Evolutionary conservation across 2,797 vertebrate genomes (phyloP), one percentile per base, ranked within the genome.

Genomic region (Acipenser oxyrinchus): DNA sequence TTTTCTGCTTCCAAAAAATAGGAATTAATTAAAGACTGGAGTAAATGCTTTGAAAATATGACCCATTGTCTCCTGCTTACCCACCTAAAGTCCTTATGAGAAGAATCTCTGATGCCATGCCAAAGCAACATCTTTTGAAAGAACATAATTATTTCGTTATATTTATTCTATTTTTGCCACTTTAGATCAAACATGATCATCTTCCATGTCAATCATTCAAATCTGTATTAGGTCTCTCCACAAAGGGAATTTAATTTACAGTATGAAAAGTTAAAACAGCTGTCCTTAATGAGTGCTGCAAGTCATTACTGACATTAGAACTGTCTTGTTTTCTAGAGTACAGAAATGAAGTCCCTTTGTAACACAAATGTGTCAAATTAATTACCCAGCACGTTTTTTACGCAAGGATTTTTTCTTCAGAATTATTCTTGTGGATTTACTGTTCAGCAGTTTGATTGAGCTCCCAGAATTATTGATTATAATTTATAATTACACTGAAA

Each of bases 401-500:
- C 66, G 68, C 59, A 71, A 18, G 72, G 70, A 71, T 74, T 64
- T 52, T 67, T 73, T 63, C 59, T 53, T 70, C 75, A 61, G 70
- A 70, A 8, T 73, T 69, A 48, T 67, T 37, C 79, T 49, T 69
- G 50, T 67, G 81, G 73, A 82, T 86, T 85, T 78, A 77, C 68
- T 73, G 63, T 13, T 70, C 68, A 72, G 77, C 72, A 69, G 78
- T 77, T 75, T 82, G 74, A 78, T 75, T 75, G 78, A 68, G 66
- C 74, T 80, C 84, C 72, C 69, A 68, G 79, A 81, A 79, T 85
- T 90, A 93, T 86, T 79, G 88, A 90, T 89, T 86, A 69, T 79
- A 84, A 81, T 84, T 0, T 37, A 37, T 37, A 37, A 37, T 37
- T 80, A 82, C 13, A 83, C 86, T 82, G 76, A 72, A 81, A 80